Evolutionary conservation across 2,888 invertebrate species (phyloP), one percentile per base, ranked within the genome.

Genomic region (Thereva nobilitata): DNA sequence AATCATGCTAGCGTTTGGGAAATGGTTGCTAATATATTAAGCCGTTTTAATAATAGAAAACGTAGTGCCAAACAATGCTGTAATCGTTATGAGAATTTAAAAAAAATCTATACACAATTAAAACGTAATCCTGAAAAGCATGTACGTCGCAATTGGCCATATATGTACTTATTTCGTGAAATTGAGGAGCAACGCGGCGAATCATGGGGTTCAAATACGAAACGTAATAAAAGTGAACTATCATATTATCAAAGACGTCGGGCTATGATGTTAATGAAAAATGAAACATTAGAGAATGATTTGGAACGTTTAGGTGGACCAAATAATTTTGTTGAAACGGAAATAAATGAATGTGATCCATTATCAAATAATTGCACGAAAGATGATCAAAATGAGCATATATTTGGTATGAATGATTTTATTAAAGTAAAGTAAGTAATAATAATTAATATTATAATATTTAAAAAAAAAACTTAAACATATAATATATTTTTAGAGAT

Each of bases 1-100:
- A 80, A 80, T 63, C 80, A 80, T 74, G 80, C 80, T 12, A 80
- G 81, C 64, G 80, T 80, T 0, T 80, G 80, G 80, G 80, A 80
- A 70, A 80, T 80, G 80, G 80, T 80, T 3, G 80, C 80, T 42
- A 79, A 78, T 68, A 79, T 80, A 4, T 72, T 80, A 3, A 80
- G 79, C 67, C 76, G 78, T 2, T 80, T 77, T 66, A 80, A 80
- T 65, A 73, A 79, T 2, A 74, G 81, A 0, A 80, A 80, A 38
- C 76, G 80, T 78, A 68, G 69, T 5, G 78, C 80, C 2, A 80
- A 80, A 67, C 80, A 80, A 67, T 80, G 80, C 53, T 80, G 80
- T 72, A 80, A 80, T 72, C 77, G 80, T 34, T 80, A 80, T 67
- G 80, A 80, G 72, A 80, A 80, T 70, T 74, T 80, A 2, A 80